Evolutionary conservation across 2,888 invertebrate genomes (phyloP).

Genomic region (Sinohyriopsis cumingii): DNA sequence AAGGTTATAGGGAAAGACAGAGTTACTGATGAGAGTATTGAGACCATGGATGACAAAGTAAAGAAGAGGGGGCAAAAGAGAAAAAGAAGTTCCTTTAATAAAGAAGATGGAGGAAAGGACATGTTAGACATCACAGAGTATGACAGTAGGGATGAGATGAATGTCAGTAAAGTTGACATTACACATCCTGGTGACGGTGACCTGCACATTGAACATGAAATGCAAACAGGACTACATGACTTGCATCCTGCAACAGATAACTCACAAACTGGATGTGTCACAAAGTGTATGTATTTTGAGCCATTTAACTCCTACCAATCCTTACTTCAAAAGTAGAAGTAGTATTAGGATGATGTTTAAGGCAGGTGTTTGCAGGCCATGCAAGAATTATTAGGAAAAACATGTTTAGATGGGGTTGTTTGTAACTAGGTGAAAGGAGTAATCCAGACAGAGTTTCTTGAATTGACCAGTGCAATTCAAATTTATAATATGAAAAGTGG

Average conservation of each 20-base stretch:
- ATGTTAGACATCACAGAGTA: no score
- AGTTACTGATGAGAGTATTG: no score
- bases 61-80: no score
- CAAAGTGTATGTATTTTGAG: no score
- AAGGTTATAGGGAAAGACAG: background rate
- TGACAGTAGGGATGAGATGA: background rate
- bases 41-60: no score
- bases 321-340: background rate
- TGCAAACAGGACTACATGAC: background rate
- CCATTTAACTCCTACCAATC: background rate
- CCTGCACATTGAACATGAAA: background rate
- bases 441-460: no score
- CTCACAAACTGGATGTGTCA: no score
- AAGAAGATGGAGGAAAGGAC: no score
- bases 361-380: background rate
- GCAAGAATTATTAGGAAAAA: background rate
- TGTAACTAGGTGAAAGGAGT: no score
- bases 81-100: no score
- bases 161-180: constrained; percentile 6
- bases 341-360: background rate
- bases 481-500: no score
- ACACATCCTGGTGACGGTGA: background rate
- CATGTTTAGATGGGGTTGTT: background rate
- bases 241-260: background rate
- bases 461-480: no score